Conservation (phyloP, 2,113 vertebrate genomes). For the Cebus imitator region DNA sequence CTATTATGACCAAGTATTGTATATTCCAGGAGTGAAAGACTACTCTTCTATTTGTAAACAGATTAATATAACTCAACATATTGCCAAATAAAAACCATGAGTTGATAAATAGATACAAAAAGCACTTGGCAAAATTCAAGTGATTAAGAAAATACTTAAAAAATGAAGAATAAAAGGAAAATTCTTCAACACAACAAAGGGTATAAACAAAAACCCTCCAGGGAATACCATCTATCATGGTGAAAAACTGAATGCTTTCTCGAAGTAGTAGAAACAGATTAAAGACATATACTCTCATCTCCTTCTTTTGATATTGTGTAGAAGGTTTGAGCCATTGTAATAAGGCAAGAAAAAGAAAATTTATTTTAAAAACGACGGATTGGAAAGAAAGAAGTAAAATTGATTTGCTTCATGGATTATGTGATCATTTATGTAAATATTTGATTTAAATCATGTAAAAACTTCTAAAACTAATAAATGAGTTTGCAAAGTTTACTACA, state of each 20-base stretch:
- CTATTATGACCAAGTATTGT: not conserved
- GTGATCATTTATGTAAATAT: not conserved
- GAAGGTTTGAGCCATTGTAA: not conserved
- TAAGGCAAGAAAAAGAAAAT: not conserved
- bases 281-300: not conserved
- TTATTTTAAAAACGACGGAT: not conserved
- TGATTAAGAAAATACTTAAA: not conserved
- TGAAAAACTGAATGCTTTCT: not conserved
- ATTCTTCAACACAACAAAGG: not conserved
- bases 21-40: not conserved
- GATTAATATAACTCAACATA: not conserved
- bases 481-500: not conserved
- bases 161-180: not conserved
- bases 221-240: not conserved
- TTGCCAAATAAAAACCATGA: not conserved
- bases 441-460: not conserved
- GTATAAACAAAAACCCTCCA: not conserved
- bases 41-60: not conserved
- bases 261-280: too few species aligned
- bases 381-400: not conserved
- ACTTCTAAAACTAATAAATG: not conserved
- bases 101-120: not conserved
- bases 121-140: not conserved
- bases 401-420: not conserved
- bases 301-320: not conserved